These are phyloP conservation scores for Marronus borbonicus DNA, from an alignment of 2,888 invertebrate species.

Conservation along the genomic window DNA sequence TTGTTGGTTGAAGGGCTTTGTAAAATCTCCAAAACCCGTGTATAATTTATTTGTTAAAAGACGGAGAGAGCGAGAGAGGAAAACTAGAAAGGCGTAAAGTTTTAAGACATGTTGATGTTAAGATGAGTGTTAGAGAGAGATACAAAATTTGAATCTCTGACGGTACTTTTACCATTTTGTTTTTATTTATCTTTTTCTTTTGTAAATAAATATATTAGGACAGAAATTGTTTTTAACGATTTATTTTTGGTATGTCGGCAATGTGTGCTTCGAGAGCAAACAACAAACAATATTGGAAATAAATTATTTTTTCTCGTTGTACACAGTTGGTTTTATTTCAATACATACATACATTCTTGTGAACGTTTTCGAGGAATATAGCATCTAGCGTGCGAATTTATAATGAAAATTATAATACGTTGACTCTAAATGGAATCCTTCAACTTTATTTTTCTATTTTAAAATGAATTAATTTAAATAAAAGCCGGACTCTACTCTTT, in stretches of 20 bases:
- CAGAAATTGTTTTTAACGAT: neutral
- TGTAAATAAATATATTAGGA: neutral
- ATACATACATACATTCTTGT: neutral
- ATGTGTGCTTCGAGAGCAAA: neutral
- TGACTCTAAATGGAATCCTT: no score
- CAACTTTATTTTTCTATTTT: no score
- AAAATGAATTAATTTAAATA: no score
- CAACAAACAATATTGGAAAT: slow-evolving; percentile 15
- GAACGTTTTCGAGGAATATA: no score
- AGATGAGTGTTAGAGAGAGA: neutral
- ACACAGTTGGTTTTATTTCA: neutral
- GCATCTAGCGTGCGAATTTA: no score
- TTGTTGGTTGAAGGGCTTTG: slow-evolving; percentile 30
- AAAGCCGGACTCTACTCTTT: slow-evolving; percentile 67
- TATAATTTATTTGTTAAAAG: neutral
- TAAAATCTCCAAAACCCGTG: neutral
- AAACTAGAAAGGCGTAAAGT: neutral
- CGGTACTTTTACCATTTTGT: neutral
- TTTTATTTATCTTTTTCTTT: neutral
- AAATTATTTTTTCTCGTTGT: slow-evolving; percentile 22
- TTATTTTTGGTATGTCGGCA: neutral
- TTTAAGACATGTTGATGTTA: neutral
- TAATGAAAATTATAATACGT: no score
- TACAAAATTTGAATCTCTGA: neutral
- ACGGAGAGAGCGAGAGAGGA: neutral